Evolutionary conservation across 2,888 invertebrate genomes (phyloP).

Genomic region (Protonemura montana): DNA sequence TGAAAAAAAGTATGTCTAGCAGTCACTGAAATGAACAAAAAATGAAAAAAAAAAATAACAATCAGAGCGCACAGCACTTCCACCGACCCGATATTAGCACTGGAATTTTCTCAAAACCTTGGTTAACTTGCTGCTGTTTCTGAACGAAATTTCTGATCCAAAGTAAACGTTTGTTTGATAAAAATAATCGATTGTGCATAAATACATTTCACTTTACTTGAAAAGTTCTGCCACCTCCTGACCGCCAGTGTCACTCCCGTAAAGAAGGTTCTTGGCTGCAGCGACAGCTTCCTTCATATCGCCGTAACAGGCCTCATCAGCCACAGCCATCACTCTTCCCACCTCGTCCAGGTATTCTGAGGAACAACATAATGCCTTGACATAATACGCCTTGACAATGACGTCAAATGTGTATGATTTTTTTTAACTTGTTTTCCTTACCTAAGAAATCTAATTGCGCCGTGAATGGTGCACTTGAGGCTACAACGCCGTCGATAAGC

Average conservation of each 20-base stretch:
- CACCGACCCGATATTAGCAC: too few species aligned
- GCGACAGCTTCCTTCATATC: neutral
- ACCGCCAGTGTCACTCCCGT: neutral
- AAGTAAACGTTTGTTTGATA: too few species aligned
- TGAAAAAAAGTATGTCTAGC: too few species aligned
- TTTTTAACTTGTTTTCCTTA: neutral
- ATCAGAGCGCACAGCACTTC: too few species aligned
- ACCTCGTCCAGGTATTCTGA: constrained; percentile 12
- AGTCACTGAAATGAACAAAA: too few species aligned
- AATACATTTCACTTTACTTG: constrained; percentile 32
- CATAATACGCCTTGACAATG: too few species aligned
- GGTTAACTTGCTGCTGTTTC: too few species aligned
- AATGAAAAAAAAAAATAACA: too few species aligned
- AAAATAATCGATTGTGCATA: too few species aligned
- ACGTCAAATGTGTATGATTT: neutral
- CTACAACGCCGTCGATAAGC: constrained; percentile 63
- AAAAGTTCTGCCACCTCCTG: neutral
- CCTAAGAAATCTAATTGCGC: constrained; percentile 63
- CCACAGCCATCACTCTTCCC: neutral
- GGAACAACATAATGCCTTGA: neutral
- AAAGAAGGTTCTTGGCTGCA: neutral
- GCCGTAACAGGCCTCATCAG: neutral
- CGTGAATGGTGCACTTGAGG: constrained; percentile 67
- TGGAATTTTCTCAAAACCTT: too few species aligned
- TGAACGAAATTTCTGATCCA: too few species aligned